Base-by-base conservation (phyloP, 1,140 invertebrate genomes). In the Drosophila nigrodunni region DNA sequence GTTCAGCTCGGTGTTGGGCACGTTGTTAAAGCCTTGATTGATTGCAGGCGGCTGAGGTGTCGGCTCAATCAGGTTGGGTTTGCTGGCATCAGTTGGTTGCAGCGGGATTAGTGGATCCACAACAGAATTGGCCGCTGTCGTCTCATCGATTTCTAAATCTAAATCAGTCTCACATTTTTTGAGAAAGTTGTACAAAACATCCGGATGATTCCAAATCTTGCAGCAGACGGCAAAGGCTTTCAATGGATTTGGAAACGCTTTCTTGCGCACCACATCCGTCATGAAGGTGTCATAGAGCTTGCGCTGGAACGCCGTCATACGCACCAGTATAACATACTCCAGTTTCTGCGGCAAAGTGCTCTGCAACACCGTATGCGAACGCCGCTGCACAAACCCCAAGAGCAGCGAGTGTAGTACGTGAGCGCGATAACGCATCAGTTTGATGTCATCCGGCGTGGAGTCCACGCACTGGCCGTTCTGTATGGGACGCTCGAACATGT, bases 121-220 rank as follows among this genome's bases (percentile, higher is more conserved):
- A 3, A 43, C 43, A 18, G 80, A 37, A n/a, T 70, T 70, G 52
- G 73, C 25, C 34, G 62, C 59, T 39, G 64, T 66, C 46, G 87
- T 87, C 58, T 95, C 94, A 69, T 96, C 95, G 76, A 95, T 95
- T 92, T 98, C 98, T 81, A 98, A 94, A 93, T 99, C 98, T 76
- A 98, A 95, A 94, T 99, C 98, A 79, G 97, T 95, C 80, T 95
- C 95, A 62, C 96, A 95, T 91, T 98, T 97, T 86, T 96, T 96
- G 49, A 99, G 91, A 91, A 98, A 97, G 92, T 98, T 96, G 90
- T 98, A 98, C 35, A 99, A 92, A 54, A 99, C 96, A 93, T 99
- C 99, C 0, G 99, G 98, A 94, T 99, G 99, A 92, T 99, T 99
- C 98, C 98, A 99, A 77, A 99, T 99, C 95, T 99, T 99, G 91